These are phyloP conservation scores for Bufotes viridis DNA, from an alignment of 2,797 vertebrate species.

Conservation along the genomic window DNA sequence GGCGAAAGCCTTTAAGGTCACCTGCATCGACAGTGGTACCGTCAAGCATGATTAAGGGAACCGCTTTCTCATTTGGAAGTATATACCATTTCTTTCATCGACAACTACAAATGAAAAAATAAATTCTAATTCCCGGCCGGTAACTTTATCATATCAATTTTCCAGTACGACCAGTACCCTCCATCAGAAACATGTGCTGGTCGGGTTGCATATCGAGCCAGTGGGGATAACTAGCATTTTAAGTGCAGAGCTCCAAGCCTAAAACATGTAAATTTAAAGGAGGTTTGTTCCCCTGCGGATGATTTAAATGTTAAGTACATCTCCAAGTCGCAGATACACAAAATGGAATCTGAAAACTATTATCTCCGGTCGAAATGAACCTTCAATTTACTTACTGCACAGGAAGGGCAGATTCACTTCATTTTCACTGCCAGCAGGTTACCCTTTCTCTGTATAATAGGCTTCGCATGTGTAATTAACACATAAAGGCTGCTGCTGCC, in stretches of 20 bases:
- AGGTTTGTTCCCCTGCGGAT: slow-evolving; percentile 75
- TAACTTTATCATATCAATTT: slow-evolving; percentile 65
- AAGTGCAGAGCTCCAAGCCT: slow-evolving; percentile 70
- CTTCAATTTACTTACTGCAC: slow-evolving; percentile 76
- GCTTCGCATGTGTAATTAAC: slow-evolving; percentile 95
- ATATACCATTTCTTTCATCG: background rate
- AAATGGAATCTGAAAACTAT: slow-evolving; percentile 83
- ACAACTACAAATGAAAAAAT: slow-evolving; percentile 39
- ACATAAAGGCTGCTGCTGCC: slow-evolving; percentile 80
- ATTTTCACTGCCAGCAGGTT: slow-evolving; percentile 95
- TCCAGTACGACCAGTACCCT: slow-evolving; percentile 52
- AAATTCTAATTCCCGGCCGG: slow-evolving; percentile 62
- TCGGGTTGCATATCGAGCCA: slow-evolving; percentile 57
- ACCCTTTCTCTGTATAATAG: slow-evolving; percentile 90
- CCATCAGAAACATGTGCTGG: slow-evolving; percentile 60
- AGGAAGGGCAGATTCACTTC: slow-evolving; percentile 82
- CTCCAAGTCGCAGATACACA: slow-evolving; percentile 71
- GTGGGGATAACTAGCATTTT: slow-evolving; percentile 67
- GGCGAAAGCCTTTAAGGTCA: background rate
- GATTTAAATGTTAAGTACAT: slow-evolving; percentile 84
- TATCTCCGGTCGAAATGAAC: slow-evolving; percentile 81
- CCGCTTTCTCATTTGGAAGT: no score
- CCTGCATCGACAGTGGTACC: background rate
- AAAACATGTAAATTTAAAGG: slow-evolving; percentile 78
- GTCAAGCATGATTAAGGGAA: no score